Evolutionary conservation across 1,140 invertebrate genomes (phyloP), one percentile per base, ranked within the genome.

Genomic region (Trichonephila clavipes): DNA sequence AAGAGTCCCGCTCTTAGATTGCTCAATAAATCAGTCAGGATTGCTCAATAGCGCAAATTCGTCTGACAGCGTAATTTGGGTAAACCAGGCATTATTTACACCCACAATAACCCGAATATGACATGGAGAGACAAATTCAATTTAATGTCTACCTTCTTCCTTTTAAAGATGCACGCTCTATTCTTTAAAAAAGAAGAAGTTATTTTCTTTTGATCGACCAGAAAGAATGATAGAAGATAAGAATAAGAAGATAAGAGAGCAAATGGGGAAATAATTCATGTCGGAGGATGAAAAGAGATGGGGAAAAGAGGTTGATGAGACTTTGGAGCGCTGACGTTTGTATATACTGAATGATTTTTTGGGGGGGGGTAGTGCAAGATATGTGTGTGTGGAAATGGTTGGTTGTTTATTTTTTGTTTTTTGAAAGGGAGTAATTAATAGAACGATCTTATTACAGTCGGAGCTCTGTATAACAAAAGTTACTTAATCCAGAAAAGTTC

Each of bases 81-180:
- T 87, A 87, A 86, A 64, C 91, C 40, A 77, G 83, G 66, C 83
- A 87, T 92, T 92, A 92, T 92, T 92, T 92, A 92, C 91, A 92
- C 58, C 28, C 44, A 77, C 64, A 87, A 92, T 92, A 87, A 86
- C 64, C 62, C 34, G 82, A 72, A 92, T 87, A 92, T 92, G 91
- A 92, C 91, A 92, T 44, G 82, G 51, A 85, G 51, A 85, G 91
- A 59, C 59, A 92, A 92, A 92, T 92, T 92, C 91, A 92, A 92
- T 92, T 92, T 92, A 72, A 61, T 72, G 69, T 72, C n/a, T 66
- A 85, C 19, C 61, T 92, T 92, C 72, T 40, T 69, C 28, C 44
- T 64, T 40, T 89, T 21, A 24, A 66, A 40, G 44, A 88, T 59
- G 59, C 3, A 10, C 83, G 58, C 58, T 83, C 28, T 18, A 40